Evolutionary conservation across 1,140 invertebrate genomes (phyloP), one percentile per base, ranked within the genome.

Genomic region (Drosophila nannoptera): DNA sequence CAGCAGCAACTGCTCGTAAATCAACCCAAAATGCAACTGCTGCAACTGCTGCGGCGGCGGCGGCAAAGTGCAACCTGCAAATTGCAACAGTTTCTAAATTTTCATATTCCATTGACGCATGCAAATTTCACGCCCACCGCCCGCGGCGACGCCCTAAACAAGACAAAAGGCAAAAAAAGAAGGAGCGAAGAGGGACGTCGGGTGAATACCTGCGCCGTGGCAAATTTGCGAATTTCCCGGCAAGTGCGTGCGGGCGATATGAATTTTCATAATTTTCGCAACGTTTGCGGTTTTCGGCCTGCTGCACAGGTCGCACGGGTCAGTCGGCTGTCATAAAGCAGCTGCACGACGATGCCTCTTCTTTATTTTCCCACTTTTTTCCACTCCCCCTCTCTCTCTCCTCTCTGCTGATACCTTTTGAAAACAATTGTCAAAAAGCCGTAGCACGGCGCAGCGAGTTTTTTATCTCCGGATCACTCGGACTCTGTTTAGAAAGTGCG

Each of bases 201-300:
- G 35, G 16, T 31, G 55, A 61, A 54, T 63, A 69, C 59, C 59
- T 68, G 63, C 54, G 14, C 50, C 58, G 22, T 36, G 46, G 14
- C 49, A 52, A 35, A 16, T 69, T 14, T 32, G 11, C 61, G 12
- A 45, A 45, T 67, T 71, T 71, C 63, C 68, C 63, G 48, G 63
- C 81, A 87, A 84, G 81, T 84, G 80, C 81, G 73, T 80, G 81
- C 74, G 58, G 22, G 32, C 75, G 77, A 86, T 86, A 86, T 86
- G 81, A 81, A 86, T 81, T 86, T 86, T 86, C 81, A 86, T 86
- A 86, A 86, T 86, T 86, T 83, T 81, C 61, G 81, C 82, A 86
- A 71, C 68, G 74, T 87, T 72, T 86, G 81, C 81, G 81, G 81
- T 86, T 86, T 66, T 56, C 63, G 56, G 42, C 61, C 36, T 58